Base-by-base conservation (phyloP, 2,113 vertebrate species). In the Apodemus speciosus region DNA sequence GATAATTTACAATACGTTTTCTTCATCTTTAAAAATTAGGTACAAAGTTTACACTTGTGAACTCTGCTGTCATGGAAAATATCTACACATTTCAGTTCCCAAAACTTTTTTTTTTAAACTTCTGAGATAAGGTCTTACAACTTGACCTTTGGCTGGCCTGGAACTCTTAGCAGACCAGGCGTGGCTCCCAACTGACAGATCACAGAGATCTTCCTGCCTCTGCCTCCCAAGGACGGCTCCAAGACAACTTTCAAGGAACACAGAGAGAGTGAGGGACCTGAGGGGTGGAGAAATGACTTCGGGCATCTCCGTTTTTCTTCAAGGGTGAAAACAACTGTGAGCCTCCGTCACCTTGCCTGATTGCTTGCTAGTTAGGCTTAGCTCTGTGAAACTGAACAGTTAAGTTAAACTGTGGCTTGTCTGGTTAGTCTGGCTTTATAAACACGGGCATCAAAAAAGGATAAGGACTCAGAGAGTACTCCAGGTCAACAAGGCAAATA, bases 1-100 rank as follows among this genome's bases (percentile, higher is more conserved):
- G 77, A n/a, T 60, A 81, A 75, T 93, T 96, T 92, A 95, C 73
- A 75, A 75, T 51, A 62, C 9, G 84, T 87, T 89, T 60, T 79
- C 68, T 71, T 68, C 35, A 79, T 30, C 58, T 79, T 81, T 53
- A 89, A 95, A 92, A 85, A 49, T 87, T 27, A 92, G 84, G 6
- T 51, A 40, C 4, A 83, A 91, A 87, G 30, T 93, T 95, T 92
- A 94, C 35, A 83, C 11, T 32, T 40, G 53, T 91, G 64, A 95
- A 64, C 94, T 90, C 92, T 83, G 84, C 10, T 75, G 81, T 92
- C 68, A 64, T 73, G 46, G 87, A 76, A 92, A 93, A 85, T 62
- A 79, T 49, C 76, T 85, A 89, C 73, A 64, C 27, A 88, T 38
- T 86, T 93, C 73, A 62, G 66, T 38, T 51, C 93, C 23, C 62